Percentiles rank a stretch among this genome's conserved stretches.
phyloP scores from a whole-genome alignment of 2,113 vertebrate species.

The Danionella cerebrum region DNA sequence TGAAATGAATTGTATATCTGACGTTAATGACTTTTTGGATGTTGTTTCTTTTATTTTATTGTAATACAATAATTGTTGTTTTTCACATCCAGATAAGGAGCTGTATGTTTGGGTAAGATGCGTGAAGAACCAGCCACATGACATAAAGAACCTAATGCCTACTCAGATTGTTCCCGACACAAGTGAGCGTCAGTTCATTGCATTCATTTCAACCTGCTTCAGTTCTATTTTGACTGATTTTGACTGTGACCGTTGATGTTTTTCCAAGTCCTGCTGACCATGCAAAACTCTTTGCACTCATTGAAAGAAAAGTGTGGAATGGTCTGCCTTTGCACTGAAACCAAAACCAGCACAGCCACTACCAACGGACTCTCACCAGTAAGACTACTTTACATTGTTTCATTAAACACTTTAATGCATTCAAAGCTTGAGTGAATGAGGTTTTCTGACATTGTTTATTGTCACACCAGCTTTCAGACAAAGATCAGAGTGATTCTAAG shows the following conservation, averaged over 20 bases:
- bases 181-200: constrained; percentile 56
- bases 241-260: constrained; percentile 23
- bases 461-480: constrained; percentile 29
- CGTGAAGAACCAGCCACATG: constrained; percentile 82
- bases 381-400: constrained; percentile 30
- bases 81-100: constrained; percentile 76
- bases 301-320: constrained; percentile 76
- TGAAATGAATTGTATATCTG: too few species aligned
- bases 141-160: constrained; percentile 83
- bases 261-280: constrained; percentile 73
- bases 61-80: not conserved
- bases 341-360: constrained; percentile 58
- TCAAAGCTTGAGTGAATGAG: not conserved
- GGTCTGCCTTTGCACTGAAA: constrained; percentile 64
- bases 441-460: not conserved
- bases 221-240: not conserved
- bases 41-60: not conserved
- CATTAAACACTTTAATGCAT: not conserved
- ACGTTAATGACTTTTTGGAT: too few species aligned
- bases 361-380: constrained; percentile 82
- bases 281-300: constrained; percentile 72
- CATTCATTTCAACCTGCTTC: not conserved
- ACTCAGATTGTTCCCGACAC: constrained; percentile 81
- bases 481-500: constrained; percentile 16
- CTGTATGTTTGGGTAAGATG: constrained; percentile 82